Conservation (phyloP, 2,113 vertebrate genomes). For the Myrmecobius fasciatus region DNA sequence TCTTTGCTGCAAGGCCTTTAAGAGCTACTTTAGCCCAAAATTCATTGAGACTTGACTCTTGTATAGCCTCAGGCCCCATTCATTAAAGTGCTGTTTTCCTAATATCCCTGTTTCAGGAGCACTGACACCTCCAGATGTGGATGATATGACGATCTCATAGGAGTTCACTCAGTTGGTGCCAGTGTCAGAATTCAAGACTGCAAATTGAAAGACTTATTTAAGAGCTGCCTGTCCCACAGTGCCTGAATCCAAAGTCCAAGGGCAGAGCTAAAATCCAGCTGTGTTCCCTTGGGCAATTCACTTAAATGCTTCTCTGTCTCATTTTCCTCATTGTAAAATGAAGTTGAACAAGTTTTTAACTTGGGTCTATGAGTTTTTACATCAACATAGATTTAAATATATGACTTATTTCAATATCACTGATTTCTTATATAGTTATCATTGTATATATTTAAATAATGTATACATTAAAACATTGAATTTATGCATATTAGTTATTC, state of each 20-base stretch:
- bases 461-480: background rate
- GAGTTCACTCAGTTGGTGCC: background rate
- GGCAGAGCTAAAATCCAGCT: background rate
- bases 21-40: background rate
- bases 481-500: background rate
- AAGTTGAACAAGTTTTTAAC: background rate
- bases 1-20: background rate
- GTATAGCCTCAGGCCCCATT: background rate
- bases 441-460: background rate
- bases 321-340: background rate
- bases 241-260: background rate
- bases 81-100: background rate
- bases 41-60: no score
- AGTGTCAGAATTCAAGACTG: background rate
- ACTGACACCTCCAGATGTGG: background rate
- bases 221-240: background rate
- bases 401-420: background rate
- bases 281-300: background rate
- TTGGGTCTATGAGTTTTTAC: background rate
- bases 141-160: background rate
- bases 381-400: background rate
- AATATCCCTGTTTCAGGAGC: background rate
- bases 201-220: background rate
- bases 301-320: background rate
- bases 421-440: background rate